These are phyloP conservation scores for Callitettix versicolor DNA, from an alignment of 1,140 invertebrate genomes.

Conservation along the genomic window DNA sequence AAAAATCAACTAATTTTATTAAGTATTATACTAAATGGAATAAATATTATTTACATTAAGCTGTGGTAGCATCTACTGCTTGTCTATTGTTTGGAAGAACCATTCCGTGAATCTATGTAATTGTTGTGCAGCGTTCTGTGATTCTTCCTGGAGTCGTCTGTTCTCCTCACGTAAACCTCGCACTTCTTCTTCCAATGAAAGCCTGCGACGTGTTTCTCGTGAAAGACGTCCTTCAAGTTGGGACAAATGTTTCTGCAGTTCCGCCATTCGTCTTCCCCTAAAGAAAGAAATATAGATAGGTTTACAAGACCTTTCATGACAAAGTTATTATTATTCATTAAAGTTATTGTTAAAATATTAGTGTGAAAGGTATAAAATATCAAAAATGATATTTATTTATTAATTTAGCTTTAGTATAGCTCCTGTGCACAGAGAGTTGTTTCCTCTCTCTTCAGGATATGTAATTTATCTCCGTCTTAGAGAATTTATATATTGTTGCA, in stretches of 20 bases:
- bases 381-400: no score
- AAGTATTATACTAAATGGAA: no score
- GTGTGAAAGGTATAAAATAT: neutral
- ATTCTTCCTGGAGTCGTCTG: conserved; percentile 74
- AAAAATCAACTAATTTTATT: no score
- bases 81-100: conserved; percentile 82
- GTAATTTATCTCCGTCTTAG: no score
- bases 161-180: conserved; percentile 73
- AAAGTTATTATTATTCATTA: conserved; percentile 5
- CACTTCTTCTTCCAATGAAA: conserved; percentile 52
- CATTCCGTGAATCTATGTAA: conserved; percentile 84
- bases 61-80: conserved; percentile 39
- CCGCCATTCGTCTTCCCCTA: conserved; percentile 32
- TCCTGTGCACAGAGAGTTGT: no score
- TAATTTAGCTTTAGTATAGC: no score
- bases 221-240: conserved; percentile 51
- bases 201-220: conserved; percentile 47
- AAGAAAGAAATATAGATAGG: conserved; percentile 4
- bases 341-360: neutral
- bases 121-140: conserved; percentile 77
- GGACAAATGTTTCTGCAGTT: conserved; percentile 48
- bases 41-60: no score
- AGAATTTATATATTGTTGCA: no score
- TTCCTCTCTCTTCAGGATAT: no score
- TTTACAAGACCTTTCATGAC: no score